Evolutionary conservation across 2,797 vertebrate species (phyloP).

Genomic region (Florisuga fusca): DNA sequence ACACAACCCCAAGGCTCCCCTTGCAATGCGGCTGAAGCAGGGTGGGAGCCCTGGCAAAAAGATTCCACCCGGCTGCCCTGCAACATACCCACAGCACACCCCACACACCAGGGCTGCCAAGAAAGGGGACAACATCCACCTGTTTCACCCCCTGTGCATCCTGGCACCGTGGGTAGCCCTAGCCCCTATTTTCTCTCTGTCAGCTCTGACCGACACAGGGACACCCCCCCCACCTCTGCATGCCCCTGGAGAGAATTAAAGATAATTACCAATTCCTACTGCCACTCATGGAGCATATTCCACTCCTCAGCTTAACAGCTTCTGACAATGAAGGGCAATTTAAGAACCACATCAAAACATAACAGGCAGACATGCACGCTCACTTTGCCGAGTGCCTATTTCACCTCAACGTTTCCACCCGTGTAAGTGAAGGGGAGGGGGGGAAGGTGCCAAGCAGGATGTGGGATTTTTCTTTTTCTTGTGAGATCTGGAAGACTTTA

Average conservation of each 20-base stretch:
- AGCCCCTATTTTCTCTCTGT: fast-evolving
- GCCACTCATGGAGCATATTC: background rate
- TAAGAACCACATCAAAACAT: slow-evolving; percentile 14
- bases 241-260: slow-evolving; percentile 31
- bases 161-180: fast-evolving
- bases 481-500: background rate
- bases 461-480: background rate
- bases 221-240: fast-evolving
- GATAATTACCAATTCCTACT: background rate
- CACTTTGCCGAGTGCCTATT: background rate
- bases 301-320: slow-evolving; percentile 49
- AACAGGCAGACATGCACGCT: background rate
- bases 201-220: fast-evolving
- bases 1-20: background rate
- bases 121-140: background rate
- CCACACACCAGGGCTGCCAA: too few relatives aligned
- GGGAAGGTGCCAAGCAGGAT: background rate
- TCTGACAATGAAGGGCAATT: slow-evolving; percentile 57
- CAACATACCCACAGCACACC: fast-evolving
- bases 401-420: background rate
- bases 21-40: background rate
- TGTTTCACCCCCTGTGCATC: fast-evolving
- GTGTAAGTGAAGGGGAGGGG: background rate
- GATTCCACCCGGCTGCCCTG: background rate
- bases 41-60: background rate